Base-by-base conservation (phyloP, 2,888 invertebrate genomes). In the Carcina quercana region DNA sequence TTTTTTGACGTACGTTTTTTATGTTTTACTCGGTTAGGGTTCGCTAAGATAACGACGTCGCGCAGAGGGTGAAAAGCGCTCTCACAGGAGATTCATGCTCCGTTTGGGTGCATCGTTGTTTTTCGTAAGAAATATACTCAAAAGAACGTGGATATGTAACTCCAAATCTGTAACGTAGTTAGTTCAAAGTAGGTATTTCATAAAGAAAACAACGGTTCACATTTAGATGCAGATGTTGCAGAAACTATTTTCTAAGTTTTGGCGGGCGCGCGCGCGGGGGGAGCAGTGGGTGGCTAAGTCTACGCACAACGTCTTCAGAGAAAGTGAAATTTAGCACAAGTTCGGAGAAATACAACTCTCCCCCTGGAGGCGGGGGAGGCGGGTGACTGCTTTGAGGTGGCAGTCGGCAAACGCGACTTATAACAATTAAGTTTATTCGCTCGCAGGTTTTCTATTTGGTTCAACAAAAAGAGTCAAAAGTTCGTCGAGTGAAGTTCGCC, bases 301-400 rank as follows among this genome's bases (percentile, higher is more conserved):
- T 75, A 82, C 82, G 79, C 78, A 80, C 69, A 71, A 47, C 75
- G 74, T 82, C 83, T 80, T 82, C 68, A 65, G 71, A 74, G 83
- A 83, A 83, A 83, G 83, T 82, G 83, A 83, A 83, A 83, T 82
- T 83, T 80, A 76, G 80, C 75, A 69, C 82, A 79, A 83, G 75
- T 82, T 82, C 67, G 76, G 75, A 73, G 80, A 73, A 82, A 80
- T 76, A 79, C 80, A 78, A 79, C 73, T 60, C 54, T 50, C 62
- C 59, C 66, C 60, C 55, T 50, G n/a, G 47, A 62, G 63, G 58
- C 59, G 51, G 54, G 52, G 50, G 51, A 58, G 52, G 50, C 56
- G 53, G 44, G 53, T 45, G n/a, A n/a, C n/a, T n/a, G n/a, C 59
- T 50, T 50, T 32, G 20, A 37, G 68, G 75, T 50, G 74, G 73